phyloP scores from a whole-genome alignment of 2,113 vertebrate genomes.

The Andinoacara biseriatus region DNA sequence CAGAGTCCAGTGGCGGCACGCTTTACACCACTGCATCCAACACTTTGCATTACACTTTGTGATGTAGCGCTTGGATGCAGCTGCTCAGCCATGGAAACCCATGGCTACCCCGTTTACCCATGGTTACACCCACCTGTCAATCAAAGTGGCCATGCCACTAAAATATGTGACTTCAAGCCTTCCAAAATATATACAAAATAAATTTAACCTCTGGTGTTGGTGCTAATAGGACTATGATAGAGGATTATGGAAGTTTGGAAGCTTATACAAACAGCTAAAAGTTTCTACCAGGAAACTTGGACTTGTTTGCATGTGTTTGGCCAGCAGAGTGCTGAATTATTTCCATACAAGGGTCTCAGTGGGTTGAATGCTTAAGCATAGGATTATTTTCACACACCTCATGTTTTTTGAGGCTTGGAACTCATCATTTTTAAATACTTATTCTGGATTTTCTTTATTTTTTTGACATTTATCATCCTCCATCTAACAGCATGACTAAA shows the following conservation, averaged over 20 bases:
- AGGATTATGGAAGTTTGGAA: not conserved
- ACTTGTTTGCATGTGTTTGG: not conserved
- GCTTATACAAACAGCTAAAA: not conserved
- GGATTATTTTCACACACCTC: not conserved
- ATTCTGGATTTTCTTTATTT: not conserved
- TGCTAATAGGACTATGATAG: not conserved
- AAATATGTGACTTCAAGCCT: too few species aligned
- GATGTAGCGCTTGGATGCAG: too few species aligned
- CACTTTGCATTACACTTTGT: too few species aligned
- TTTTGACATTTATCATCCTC: not conserved
- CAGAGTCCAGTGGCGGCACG: too few species aligned
- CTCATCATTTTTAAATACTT: not conserved
- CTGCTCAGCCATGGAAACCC: too few species aligned
- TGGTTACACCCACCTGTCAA: too few species aligned
- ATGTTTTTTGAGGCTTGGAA: not conserved
- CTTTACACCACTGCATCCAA: too few species aligned
- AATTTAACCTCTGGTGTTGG: not conserved
- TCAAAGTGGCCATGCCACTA: too few species aligned
- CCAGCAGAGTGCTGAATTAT: not conserved
- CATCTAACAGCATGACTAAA: not conserved
- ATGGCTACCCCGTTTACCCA: too few species aligned
- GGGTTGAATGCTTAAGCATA: not conserved
- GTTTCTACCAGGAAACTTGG: not conserved
- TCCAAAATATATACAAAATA: too few species aligned
- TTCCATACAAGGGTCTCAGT: not conserved